Evolutionary conservation across 2,888 invertebrate genomes (phyloP).

Genomic region (Caenorhabditis uteleia): DNA sequence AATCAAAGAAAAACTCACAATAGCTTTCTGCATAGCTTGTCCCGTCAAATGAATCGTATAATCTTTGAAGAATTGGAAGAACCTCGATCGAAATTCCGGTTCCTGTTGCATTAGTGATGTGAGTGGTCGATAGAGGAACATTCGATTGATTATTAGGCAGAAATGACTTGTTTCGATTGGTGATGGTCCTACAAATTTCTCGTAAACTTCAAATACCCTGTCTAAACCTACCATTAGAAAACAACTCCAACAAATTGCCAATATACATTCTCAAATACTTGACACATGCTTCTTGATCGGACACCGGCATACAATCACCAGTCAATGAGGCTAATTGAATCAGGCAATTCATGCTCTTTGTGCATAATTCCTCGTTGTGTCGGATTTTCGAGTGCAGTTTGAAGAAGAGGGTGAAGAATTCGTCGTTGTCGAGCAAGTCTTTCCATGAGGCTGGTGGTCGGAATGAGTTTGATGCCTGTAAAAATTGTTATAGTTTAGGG

Average conservation of each 20-base stretch:
- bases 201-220: background rate
- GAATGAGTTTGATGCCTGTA: slow-evolving; percentile 45
- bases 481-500: too few relatives aligned
- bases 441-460: slow-evolving; percentile 79
- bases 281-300: slow-evolving; percentile 24
- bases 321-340: slow-evolving; percentile 81
- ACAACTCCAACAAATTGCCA: slow-evolving; percentile 37
- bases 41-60: slow-evolving; percentile 47
- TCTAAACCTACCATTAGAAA: slow-evolving; percentile 25
- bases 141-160: slow-evolving; percentile 77
- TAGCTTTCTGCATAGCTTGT: slow-evolving; percentile 46
- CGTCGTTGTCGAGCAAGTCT: slow-evolving; percentile 80
- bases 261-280: slow-evolving; percentile 39
- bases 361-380: slow-evolving; percentile 79
- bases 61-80: slow-evolving; percentile 46
- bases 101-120: slow-evolving; percentile 73
- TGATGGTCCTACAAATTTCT: slow-evolving; percentile 70
- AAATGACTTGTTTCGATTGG: slow-evolving; percentile 79
- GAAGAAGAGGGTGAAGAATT: slow-evolving; percentile 81
- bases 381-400: slow-evolving; percentile 82
- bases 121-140: slow-evolving; percentile 75
- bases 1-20: slow-evolving; percentile 27
- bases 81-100: slow-evolving; percentile 71
- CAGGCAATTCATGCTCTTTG: slow-evolving; percentile 82
- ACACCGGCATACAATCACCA: slow-evolving; percentile 71